Evolutionary conservation across 1,140 invertebrate genomes (phyloP), one percentile per base, ranked within the genome.

Genomic region (Pectinophora gossypiella): DNA sequence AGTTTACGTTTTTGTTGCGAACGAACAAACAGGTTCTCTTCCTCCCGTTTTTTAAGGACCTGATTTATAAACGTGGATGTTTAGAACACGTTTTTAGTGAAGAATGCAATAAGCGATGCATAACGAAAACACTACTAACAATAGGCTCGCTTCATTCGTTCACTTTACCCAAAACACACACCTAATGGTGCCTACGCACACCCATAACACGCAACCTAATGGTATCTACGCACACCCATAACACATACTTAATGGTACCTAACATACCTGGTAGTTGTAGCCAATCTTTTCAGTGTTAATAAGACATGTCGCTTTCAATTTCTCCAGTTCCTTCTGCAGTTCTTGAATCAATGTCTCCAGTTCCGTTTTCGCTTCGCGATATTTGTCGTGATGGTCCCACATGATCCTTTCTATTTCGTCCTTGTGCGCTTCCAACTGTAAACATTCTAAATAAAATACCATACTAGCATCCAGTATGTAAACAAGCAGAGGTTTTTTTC

Each of bases 251-350:
- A n/a, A n/a, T n/a, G n/a, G n/a, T n/a, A n/a, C n/a, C n/a, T 23
- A 5, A 2, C 43, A 32, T 57, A 85, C 87, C 52, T 90, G 89
- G 70, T 95, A 96, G 82, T 95, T 97, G 62, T 97, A 97, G 66
- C 96, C 94, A 19, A 97, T 86, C 76, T 97, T 96, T 73, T 97
- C 95, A 3, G 92, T 92, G 68, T 97, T 97, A 56, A 96, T 90
- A 5, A 92, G 72, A 16, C 90, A 90, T 10, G 88, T 88, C 7
- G 93, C 90, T 76, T 95, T 95, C 45, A 95, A 91, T 59, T 92
- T 91, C 64, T 96, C 91, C 19, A 96, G 72, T 72, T 96, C 92
- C 51, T 93, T 91, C 68, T 96, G 92, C 3, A 96, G 76, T 19
- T 90, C 90, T 75, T 95, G 91, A 59, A 90, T 91, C 54, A 95